A percentile compares a stretch with the other conserved stretches of the same genome.
Evolutionary conservation across 2,113 vertebrate genomes (phyloP).

Genomic region (Bubo blakistoni): DNA sequence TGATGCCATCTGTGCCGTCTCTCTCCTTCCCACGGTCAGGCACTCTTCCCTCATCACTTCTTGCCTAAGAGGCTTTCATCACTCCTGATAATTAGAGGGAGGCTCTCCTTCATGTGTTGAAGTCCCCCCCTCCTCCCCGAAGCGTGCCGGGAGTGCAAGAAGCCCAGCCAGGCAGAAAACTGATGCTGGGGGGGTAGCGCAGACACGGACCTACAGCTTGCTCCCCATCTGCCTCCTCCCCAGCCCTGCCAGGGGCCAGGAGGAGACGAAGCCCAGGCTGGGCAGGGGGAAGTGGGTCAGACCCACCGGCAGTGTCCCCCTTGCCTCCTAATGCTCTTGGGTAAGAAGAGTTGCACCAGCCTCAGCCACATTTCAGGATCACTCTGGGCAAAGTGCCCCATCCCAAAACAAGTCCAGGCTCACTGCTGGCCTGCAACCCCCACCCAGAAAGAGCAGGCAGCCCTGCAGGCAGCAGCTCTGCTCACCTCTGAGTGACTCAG

Average conservation of each 20-base stretch:
- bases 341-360: background rate
- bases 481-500: background rate
- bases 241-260: background rate
- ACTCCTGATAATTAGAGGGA: conserved; percentile 53
- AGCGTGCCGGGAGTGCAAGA: background rate
- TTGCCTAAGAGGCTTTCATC: conserved; percentile 63
- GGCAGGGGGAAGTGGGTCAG: background rate
- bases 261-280: background rate
- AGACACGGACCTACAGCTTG: background rate
- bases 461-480: background rate
- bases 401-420: background rate
- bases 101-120: conserved; percentile 19
- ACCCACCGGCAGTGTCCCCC: rapidly evolving
- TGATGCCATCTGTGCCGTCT: conserved; percentile 65
- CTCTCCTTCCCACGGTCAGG: conserved; percentile 67
- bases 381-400: background rate
- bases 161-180: background rate
- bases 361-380: background rate
- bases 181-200: background rate
- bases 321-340: background rate
- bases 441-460: background rate
- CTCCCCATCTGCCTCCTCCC: background rate
- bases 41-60: conserved; percentile 58
- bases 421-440: background rate
- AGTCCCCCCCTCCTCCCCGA: background rate